Base-by-base conservation (phyloP, 2,888 invertebrate species). In the Taphrorychus bicolor region DNA sequence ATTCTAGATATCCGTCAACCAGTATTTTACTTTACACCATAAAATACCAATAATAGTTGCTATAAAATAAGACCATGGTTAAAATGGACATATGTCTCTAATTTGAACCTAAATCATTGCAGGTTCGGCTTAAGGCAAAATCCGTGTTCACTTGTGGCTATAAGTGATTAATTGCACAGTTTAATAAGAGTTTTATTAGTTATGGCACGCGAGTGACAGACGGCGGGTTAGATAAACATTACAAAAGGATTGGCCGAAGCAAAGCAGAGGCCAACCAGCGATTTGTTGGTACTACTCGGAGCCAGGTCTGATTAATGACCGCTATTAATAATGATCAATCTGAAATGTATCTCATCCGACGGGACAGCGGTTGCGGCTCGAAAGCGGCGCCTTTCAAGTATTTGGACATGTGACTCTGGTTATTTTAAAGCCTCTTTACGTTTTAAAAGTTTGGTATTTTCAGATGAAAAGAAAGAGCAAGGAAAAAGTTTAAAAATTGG, bases 321-420 rank as follows among this genome's bases (percentile, higher is more conserved):
- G 53, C 19, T 40, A 64, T 58, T 58, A 45, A 64, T 58, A 52
- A 64, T 64, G 64, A 64, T 58, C 64, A 57, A 64, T 64, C 59
- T 64, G 59, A 49, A 52, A 59, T 52, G 42, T 57, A 59, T 64
- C 32, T 32, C 9, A 11, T 32, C 3, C 7, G 32, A 32, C 32
- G 11, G 32, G 32, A 7, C 32, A 32, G 32, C 32, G 32, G 32
- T 32, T 32, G 32, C 32, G n/a, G n/a, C 11, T 32, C 11, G 9
- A 32, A 32, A 11, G 32, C 32, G 32, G 32, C 32, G 32, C 32
- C 32, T 32, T 32, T 32, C 3, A 32, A 32, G 32, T 32, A 32
- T 32, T 32, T 11, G 32, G 3, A 7, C 3, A 32, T 32, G 32
- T 32, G 32, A 32, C 32, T 32, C 32, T 7, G 32, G 7, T 7